These are phyloP conservation scores for Nannoperca australis DNA, from an alignment of 2,797 vertebrate species.

Conservation along the genomic window DNA sequence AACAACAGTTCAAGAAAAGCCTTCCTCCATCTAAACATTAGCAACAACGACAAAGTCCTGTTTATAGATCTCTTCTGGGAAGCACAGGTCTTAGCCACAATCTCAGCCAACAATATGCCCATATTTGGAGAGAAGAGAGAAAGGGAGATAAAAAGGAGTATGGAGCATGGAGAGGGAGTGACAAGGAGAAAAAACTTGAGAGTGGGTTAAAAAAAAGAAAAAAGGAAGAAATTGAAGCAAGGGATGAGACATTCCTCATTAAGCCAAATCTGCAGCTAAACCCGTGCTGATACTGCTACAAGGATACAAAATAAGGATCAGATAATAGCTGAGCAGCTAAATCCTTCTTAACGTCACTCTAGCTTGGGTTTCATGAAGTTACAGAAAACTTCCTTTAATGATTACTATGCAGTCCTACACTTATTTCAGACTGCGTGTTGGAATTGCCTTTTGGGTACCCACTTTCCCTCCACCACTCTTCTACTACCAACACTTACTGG, in stretches of 20 bases:
- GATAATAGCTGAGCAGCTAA: constrained; percentile 21
- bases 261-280: background rate
- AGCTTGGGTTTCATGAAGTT: constrained; percentile 5
- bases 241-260: constrained; percentile 37
- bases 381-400: background rate
- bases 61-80: constrained; percentile 49
- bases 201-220: background rate
- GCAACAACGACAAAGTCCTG: constrained; percentile 16
- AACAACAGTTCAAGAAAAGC: constrained; percentile 16
- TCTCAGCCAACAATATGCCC: constrained; percentile 29
- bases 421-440: background rate
- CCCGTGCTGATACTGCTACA: constrained; percentile 13
- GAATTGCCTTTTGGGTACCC: background rate
- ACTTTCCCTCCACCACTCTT: background rate
- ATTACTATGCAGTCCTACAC: constrained; percentile 6
- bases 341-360: background rate
- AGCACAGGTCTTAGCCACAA: background rate
- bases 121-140: constrained; percentile 52
- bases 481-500: background rate
- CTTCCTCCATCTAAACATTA: constrained; percentile 16
- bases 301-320: constrained; percentile 5
- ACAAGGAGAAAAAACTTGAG: background rate
- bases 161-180: background rate
- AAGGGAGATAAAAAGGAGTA: constrained; percentile 23
- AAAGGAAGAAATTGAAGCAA: background rate